phyloP scores from a whole-genome alignment of 1,140 invertebrate species.

The Holcopasites calliopsidis region DNA sequence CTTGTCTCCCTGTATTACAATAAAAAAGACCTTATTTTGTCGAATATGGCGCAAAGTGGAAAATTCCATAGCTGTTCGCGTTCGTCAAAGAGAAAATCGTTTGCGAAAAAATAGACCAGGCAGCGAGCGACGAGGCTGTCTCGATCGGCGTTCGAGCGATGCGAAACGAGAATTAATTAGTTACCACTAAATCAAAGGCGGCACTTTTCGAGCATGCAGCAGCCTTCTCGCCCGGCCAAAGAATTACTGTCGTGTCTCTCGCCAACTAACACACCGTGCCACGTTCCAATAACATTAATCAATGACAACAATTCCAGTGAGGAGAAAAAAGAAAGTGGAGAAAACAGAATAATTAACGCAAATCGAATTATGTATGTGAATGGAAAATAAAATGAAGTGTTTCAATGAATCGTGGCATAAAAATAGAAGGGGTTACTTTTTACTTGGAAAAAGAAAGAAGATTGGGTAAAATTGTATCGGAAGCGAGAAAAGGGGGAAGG shows the following conservation, averaged over 20 bases:
- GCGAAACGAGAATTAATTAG: slow-evolving; percentile 72
- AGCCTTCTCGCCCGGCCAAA: slow-evolving; percentile 74
- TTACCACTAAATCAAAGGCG: slow-evolving; percentile 78
- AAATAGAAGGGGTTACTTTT: background rate
- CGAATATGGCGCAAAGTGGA: too few relatives aligned
- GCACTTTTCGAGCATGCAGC: slow-evolving; percentile 76
- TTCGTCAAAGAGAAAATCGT: background rate
- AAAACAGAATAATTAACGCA: background rate
- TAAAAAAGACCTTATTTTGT: too few relatives aligned
- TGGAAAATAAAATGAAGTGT: background rate
- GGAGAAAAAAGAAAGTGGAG: slow-evolving; percentile 29
- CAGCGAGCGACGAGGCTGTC: slow-evolving; percentile 71
- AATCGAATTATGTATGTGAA: background rate
- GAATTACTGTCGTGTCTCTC: slow-evolving; percentile 68
- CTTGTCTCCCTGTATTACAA: too few relatives aligned
- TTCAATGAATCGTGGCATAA: too few relatives aligned
- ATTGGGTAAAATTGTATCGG: slow-evolving; percentile 15
- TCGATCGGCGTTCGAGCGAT: slow-evolving; percentile 56
- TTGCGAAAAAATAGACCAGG: slow-evolving; percentile 41
- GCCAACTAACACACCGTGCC: slow-evolving; percentile 79
- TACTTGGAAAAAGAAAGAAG: background rate
- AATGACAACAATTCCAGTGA: slow-evolving; percentile 75
- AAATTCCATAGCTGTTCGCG: too few relatives aligned
- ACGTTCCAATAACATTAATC: slow-evolving; percentile 78
- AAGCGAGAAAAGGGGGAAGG: background rate